Evolutionary conservation across 1,140 invertebrate genomes (phyloP).

Genomic region (Antheraea mylitta): DNA sequence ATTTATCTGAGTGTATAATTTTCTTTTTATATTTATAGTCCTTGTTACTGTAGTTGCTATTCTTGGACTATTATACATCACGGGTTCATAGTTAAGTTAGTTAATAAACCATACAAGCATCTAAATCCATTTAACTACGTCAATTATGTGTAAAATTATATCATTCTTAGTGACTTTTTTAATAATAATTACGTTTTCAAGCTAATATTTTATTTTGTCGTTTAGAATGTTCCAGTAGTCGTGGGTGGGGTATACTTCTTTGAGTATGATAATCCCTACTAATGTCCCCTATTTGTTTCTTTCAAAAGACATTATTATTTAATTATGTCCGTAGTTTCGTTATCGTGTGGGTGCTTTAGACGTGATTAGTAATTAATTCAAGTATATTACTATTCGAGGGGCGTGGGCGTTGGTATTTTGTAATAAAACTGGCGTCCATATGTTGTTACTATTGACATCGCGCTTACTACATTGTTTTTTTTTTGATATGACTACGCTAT

Average conservation of each 20-base stretch:
- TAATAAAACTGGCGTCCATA: slow-evolving; percentile 58
- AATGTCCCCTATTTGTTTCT: no score
- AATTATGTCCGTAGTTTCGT: background rate
- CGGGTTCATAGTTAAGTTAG: no score
- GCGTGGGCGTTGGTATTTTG: slow-evolving; percentile 48
- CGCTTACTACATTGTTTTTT: slow-evolving; percentile 38
- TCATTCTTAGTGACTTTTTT: background rate
- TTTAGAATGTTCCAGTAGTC: background rate
- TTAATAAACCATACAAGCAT: no score
- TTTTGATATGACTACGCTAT: no score
- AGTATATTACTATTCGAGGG: slow-evolving; percentile 35
- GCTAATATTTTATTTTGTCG: background rate
- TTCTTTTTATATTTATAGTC: no score
- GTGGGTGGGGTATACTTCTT: background rate
- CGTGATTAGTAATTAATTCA: slow-evolving; percentile 46
- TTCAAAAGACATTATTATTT: no score
- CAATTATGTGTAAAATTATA: background rate
- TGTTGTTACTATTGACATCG: slow-evolving; percentile 48
- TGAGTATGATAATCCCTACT: no score
- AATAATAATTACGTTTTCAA: background rate
- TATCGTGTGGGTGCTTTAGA: slow-evolving; percentile 29
- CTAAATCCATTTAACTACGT: background rate
- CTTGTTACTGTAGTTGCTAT: no score
- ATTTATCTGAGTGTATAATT: no score
- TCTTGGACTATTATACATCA: no score